Evolutionary conservation across 2,888 invertebrate genomes (phyloP), one percentile per base, ranked within the genome.

Genomic region (Nymphalis polychloros): DNA sequence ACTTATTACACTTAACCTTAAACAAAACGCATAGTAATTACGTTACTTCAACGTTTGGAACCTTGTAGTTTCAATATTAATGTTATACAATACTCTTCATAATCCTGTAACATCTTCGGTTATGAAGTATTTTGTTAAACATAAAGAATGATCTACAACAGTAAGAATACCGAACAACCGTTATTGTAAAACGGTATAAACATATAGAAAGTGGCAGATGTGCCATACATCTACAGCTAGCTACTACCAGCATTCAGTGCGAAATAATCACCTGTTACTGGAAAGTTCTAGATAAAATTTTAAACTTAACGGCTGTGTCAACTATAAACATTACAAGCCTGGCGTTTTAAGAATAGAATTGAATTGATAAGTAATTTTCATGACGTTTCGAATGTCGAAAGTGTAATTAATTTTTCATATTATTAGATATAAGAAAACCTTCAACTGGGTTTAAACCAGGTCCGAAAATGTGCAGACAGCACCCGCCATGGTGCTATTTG

Each of bases 181-280:
- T 57, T 57, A 57, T 35, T 35, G n/a, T 31, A n/a, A 35, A 57
- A 57, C 57, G 57, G 57, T 57, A 57, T 57, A 19, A 20, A 57
- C 19, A 57, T 53, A 53, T 35, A 57, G 57, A 57, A 57, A 57
- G 57, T 57, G 27, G 20, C 19, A 52, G 19, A 20, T 52, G 27
- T 27, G n/a, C n/a, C 19, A 49, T 49, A 49, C 8, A 48, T 1
- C 27, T 52, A 23, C 23, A 57, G 17, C 57, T 35, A 31, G 19
- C 57, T 57, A 35, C 19, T 57, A 57, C 31, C n/a, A 35, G 35
- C n/a, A 57, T 35, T n/a, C n/a, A 35, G 31, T 57, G 31, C 55
- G 27, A 53, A 27, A 23, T 53, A 57, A 35, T 35, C 31, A 53
- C 23, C 27, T 27, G 53, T 53, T 53, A 53, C 53, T 53, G 53